Evolutionary conservation across 2,113 vertebrate species (phyloP).

Genomic region (Hiodon tergisus): DNA sequence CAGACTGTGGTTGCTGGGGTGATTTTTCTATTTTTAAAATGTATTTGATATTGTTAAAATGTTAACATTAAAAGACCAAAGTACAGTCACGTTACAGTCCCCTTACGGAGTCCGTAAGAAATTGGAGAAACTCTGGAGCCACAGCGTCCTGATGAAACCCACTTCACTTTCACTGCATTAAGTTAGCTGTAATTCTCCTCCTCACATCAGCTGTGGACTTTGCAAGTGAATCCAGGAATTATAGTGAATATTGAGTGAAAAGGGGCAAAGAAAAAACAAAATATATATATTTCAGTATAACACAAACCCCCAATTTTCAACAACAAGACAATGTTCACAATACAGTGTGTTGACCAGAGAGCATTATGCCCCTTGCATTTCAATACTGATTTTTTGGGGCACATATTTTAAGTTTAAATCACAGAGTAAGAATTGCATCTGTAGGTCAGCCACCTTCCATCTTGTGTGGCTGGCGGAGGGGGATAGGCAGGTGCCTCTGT

Average conservation of each 20-base stretch:
- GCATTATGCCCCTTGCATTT: neutral
- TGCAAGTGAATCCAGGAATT: neutral
- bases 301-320: neutral
- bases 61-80: too few relatives aligned
- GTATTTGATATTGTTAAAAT: too few relatives aligned
- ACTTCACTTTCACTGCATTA: neutral
- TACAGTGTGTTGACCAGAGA: neutral
- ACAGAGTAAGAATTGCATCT: neutral
- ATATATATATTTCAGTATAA: neutral
- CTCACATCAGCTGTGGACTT: neutral
- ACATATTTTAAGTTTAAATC: neutral
- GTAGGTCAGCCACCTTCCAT: neutral
- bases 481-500: neutral
- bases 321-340: neutral
- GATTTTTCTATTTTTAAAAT: too few relatives aligned
- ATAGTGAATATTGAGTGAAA: neutral
- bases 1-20: too few relatives aligned
- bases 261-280: neutral
- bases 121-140: too few relatives aligned
- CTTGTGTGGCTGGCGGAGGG: neutral
- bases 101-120: too few relatives aligned
- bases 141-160: too few relatives aligned
- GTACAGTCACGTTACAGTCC: too few relatives aligned
- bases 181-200: neutral
- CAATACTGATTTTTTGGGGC: neutral